These are phyloP conservation scores for Drosophila melanogaster DNA, from an alignment of 1,140 invertebrate genomes.

Conservation along the genomic window Release_6_plus_ISO1_MT NT_033779.5:2253001-2253500, in stretches of 20 bases:
- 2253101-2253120: background rate
- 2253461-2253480: background rate
- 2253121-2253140: background rate
- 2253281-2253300: background rate
- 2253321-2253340: background rate
- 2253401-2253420: background rate
- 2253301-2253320: background rate
- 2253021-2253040: no score
- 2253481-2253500: background rate
- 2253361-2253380: background rate
- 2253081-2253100: background rate
- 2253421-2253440: background rate
- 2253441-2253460: background rate
- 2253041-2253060: background rate
- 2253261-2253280: constrained; percentile 1
- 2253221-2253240: background rate
- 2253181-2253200: constrained; percentile 6
- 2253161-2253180: background rate
- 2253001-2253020: no score
- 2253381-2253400: background rate
- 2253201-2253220: background rate
- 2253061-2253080: background rate
- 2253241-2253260: constrained; percentile 1
- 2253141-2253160: background rate
- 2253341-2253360: background rate